Evolutionary conservation across 2,113 vertebrate genomes (phyloP), one percentile per base, ranked within the genome.

Genomic region (Oceanodroma tethys): DNA sequence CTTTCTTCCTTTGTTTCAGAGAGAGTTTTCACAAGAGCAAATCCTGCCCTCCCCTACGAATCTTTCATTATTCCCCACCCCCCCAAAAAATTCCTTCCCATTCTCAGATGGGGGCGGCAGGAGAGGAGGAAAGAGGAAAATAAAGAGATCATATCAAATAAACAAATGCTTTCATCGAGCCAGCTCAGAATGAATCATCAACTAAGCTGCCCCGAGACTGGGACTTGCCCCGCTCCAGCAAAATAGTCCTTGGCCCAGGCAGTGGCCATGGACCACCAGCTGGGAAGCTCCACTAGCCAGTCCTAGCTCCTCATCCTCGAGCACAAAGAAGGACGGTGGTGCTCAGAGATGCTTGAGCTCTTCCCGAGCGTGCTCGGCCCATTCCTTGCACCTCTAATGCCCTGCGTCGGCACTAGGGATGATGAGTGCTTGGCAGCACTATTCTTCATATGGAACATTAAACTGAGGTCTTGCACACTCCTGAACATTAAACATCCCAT

Each of bases 361-460:
- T 27, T 58, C 68, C 84, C 1, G 1, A 75, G 83, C 7, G 15
- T 40, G 82, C 81, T 75, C 7, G 9, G 90, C 83, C 97, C 82
- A 81, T 93, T 96, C 95, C 94, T 87, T 6, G 92, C 80, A 36
- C 78, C 95, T 68, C 93, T 97, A 96, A 98, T 98, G 88, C 97
- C 96, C 76, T 68, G 79, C 55, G 26, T 59, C 52, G 62, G 96
- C 97, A 96, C 97, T 89, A 50, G 98, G 97, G 97, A 97, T 97
- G 98, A 98, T 73, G 93, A 95, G 68, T 78, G 47, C 91, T 96
- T 97, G 98, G 98, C 98, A 98, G 97, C 59, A 40, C 95, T 75
- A 98, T 98, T 95, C 97, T 98, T 98, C 98, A 98, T 76, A 86
- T 55, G 95, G 97, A 98, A 98, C 98, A 98, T 98, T 98, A 98